Base-by-base conservation (phyloP, 1,140 invertebrate species). In the Penaeus vannamei region DNA sequence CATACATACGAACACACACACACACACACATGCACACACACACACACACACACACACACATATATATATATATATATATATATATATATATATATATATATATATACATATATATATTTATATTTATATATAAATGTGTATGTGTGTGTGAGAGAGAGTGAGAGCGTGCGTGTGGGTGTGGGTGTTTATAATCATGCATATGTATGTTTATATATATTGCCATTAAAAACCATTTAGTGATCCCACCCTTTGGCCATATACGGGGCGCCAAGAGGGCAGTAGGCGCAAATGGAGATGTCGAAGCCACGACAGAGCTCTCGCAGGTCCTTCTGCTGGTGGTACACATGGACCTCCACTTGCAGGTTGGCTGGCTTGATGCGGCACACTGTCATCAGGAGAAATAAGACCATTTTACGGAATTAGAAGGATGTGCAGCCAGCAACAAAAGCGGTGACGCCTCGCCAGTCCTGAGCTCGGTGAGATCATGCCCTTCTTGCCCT, bases 291-390 rank as follows among this genome's bases (percentile, higher is more conserved):
- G 0, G 66, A 0, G n/a, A 85, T 85, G 36, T 23, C 26, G 46
- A 46, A 12, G 64, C 53, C 19, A 22, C 22, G 23, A 23, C 80
- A 87, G 0, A 87, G 2, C 4, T 20, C 66, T 17, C 64, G 26
- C 26, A 87, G 79, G 0, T 46, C 62, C 42, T 60, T 81, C 64
- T 87, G 86, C 64, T 23, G 19, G 46, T 87, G 86, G 53, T 87
- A 87, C 10, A 64, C 86, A 22, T 87, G 86, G 20, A 87, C n/a
- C 59, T 87, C 86, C 23, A 87, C 80, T 22, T 87, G 86, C 3
- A 82, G 42, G 26, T 87, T 87, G 12, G 86, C 79, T n/a, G 86
- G 86, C 26, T 72, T 81, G 23, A 87, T 83, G 19, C 86, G 86
- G 8, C 62, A 23, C 79, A 76, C 86, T 87, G 80, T 14, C 14